These are phyloP conservation scores for Syritta pipiens DNA, from an alignment of 2,888 invertebrate species.

Conservation along the genomic window DNA sequence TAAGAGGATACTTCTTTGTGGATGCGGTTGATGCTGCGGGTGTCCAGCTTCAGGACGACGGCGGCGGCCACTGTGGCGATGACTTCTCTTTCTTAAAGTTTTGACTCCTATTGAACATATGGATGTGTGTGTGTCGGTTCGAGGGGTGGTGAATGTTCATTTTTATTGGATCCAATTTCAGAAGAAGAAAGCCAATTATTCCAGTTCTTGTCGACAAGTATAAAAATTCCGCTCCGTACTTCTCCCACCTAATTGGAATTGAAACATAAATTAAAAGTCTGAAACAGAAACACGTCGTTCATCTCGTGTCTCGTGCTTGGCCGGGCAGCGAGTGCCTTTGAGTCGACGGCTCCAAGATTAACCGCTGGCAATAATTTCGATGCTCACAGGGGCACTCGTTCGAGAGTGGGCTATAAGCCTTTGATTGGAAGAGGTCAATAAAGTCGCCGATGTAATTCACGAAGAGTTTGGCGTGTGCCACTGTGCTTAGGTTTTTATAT, in stretches of 20 bases:
- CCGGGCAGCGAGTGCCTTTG: constrained; percentile 44
- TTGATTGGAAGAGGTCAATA: constrained; percentile 65
- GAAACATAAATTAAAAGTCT: constrained; percentile 79
- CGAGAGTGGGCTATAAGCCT: constrained; percentile 59
- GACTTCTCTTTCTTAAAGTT: constrained; percentile 28
- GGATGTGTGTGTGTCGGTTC: neutral
- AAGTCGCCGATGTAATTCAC: constrained; percentile 62
- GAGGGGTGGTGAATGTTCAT: constrained; percentile 28
- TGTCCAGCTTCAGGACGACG: constrained; percentile 31
- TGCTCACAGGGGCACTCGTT: constrained; percentile 4
- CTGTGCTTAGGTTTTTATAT: constrained; percentile 44
- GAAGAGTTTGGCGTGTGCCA: constrained; percentile 33
- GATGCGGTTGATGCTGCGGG: constrained; percentile 27
- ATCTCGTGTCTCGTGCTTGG: constrained; percentile 61
- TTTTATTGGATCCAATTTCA: constrained; percentile 69
- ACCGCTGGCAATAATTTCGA: constrained; percentile 76
- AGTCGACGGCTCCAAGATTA: constrained; percentile 75
- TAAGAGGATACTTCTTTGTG: constrained; percentile 46
- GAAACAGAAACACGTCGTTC: constrained; percentile 70
- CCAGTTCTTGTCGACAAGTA: constrained; percentile 38
- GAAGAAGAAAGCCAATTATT: constrained; percentile 65
- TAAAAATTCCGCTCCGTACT: constrained; percentile 59
- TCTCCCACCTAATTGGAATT: constrained; percentile 78
- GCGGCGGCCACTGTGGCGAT: constrained; percentile 25
- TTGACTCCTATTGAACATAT: constrained; percentile 25